Evolutionary conservation across 1,140 invertebrate species (phyloP).

Genomic region (Acromyrmex echinatior): DNA sequence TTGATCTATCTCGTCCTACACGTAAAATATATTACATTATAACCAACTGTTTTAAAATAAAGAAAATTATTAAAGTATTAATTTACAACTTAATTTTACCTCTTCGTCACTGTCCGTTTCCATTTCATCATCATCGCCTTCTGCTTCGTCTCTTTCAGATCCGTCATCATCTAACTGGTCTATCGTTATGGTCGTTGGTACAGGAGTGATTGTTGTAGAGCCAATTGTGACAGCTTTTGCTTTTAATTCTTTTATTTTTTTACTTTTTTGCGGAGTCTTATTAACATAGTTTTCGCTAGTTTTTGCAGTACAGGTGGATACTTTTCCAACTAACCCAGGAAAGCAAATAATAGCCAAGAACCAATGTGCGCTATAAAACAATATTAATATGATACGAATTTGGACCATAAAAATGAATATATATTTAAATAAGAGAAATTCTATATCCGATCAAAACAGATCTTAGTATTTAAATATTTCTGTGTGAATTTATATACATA

Average conservation of each 20-base stretch:
- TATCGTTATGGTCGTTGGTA: conserved; percentile 87
- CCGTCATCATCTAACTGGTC: conserved; percentile 90
- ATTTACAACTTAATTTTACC: conserved; percentile 62
- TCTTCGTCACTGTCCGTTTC: conserved; percentile 86
- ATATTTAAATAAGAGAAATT: too few relatives aligned
- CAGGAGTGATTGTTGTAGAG: conserved; percentile 90
- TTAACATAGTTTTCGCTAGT: conserved; percentile 71
- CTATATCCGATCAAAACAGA: too few relatives aligned
- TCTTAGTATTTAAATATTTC: too few relatives aligned
- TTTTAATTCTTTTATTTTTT: conserved; percentile 81
- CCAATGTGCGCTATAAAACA: conserved; percentile 93
- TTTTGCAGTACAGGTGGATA: conserved; percentile 66
- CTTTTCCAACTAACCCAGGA: conserved; percentile 91
- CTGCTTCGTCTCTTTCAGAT: conserved; percentile 93
- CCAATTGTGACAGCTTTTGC: conserved; percentile 88
- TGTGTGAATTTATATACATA: too few relatives aligned
- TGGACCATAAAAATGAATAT: too few relatives aligned
- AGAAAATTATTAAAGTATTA: conserved; percentile 27
- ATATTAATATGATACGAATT: conserved; percentile 28
- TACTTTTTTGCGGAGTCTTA: conserved; percentile 73
- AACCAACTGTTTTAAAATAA: background rate
- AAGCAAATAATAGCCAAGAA: conserved; percentile 99
- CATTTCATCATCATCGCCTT: conserved; percentile 91
- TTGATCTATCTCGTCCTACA: conserved; percentile 79
- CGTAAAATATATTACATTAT: conserved; percentile 50